Evolutionary conservation across 2,113 vertebrate genomes (phyloP).

Genomic region (Gadus chalcogrammus): DNA sequence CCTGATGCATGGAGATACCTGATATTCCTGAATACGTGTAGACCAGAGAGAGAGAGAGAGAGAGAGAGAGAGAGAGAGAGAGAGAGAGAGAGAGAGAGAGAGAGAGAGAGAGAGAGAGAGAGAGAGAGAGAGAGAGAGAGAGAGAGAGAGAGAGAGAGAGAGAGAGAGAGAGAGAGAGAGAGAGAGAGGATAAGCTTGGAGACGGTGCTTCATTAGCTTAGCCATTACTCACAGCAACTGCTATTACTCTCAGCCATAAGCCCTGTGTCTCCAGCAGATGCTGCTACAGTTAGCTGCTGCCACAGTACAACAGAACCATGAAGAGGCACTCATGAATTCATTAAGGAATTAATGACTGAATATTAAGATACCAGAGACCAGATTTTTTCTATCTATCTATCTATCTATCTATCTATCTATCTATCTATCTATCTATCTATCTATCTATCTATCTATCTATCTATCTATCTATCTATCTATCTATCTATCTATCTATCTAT

Average conservation of each 20-base stretch:
- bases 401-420: too few species aligned
- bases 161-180: not conserved
- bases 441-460: too few species aligned
- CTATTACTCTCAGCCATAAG: slow-evolving; percentile 45
- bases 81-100: slow-evolving; percentile 11
- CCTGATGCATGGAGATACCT: slow-evolving; percentile 43
- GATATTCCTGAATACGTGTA: slow-evolving; percentile 40
- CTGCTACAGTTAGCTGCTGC: not conserved
- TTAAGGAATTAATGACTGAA: too few species aligned
- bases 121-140: slow-evolving; percentile 14
- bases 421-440: too few species aligned
- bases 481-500: too few species aligned
- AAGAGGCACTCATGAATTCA: too few species aligned
- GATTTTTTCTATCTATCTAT: too few species aligned
- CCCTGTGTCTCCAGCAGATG: slow-evolving; percentile 31
- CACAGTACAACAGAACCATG: too few species aligned
- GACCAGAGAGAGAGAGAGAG: not conserved
- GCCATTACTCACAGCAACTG: slow-evolving; percentile 47
- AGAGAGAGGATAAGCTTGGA: slow-evolving; percentile 31
- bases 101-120: slow-evolving; percentile 13
- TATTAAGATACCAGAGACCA: too few species aligned
- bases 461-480: too few species aligned
- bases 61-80: slow-evolving; percentile 6
- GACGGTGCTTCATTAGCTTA: slow-evolving; percentile 59
- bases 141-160: too few species aligned